A percentile compares a stretch with the other conserved stretches of the same genome.
Evolutionary conservation across 2,113 vertebrate genomes (phyloP).

Genomic region (Chionis minor): DNA sequence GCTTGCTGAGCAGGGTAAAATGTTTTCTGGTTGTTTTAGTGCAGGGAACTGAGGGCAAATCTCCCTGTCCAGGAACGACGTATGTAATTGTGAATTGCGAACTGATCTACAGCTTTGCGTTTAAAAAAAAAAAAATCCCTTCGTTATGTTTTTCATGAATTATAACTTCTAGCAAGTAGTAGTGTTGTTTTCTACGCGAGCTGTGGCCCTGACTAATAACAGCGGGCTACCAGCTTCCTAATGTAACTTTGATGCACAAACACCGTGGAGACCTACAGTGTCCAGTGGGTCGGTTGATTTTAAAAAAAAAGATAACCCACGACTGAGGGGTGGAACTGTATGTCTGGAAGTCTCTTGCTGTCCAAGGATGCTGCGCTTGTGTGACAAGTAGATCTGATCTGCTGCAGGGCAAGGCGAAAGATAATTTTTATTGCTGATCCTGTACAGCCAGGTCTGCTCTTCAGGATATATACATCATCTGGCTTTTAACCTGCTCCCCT

Average conservation of each 20-base stretch:
- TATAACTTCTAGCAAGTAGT: neutral
- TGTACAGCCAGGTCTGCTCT: neutral
- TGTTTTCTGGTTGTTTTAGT: neutral
- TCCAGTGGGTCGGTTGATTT: neutral
- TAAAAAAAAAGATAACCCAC: neutral
- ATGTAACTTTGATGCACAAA: too few relatives aligned
- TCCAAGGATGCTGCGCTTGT: neutral
- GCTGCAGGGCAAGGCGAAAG: neutral
- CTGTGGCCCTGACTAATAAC: neutral
- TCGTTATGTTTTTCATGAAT: neutral
- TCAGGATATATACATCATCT: neutral
- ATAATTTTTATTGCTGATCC: neutral
- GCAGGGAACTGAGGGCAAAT: neutral
- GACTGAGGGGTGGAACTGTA: neutral
- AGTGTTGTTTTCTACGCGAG: neutral
- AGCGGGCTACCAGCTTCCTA: neutral
- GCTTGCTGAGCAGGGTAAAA: neutral
- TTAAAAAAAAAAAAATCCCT: neutral
- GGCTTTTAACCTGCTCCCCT: neutral
- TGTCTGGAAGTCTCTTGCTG: neutral
- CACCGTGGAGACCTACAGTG: neutral
- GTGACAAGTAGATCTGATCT: neutral
- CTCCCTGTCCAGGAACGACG: neutral
- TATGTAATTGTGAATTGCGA: neutral
- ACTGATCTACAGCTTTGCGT: neutral